Percentiles rank a stretch among this genome's conserved stretches.
Conservation (phyloP, 2,797 vertebrate species). For the Crossoptilon crossoptilon region DNA sequence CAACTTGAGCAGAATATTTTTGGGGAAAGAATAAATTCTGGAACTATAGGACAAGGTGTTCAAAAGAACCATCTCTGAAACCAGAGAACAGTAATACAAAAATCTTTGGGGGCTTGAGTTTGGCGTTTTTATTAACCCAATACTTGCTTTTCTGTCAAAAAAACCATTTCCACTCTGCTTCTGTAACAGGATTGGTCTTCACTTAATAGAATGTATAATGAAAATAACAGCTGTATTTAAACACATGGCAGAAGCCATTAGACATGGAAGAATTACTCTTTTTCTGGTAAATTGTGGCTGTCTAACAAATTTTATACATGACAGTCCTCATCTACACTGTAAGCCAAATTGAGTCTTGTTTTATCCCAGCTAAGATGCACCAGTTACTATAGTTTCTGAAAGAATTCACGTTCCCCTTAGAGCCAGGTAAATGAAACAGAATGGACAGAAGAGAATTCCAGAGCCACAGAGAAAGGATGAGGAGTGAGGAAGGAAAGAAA, state of each 20-base stretch:
- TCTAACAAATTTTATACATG: constrained; percentile 50
- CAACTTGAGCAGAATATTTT: background rate
- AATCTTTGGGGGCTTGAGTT: background rate
- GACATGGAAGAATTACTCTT: constrained; percentile 19
- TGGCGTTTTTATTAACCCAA: background rate
- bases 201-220: constrained; percentile 15
- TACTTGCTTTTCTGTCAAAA: constrained; percentile 14
- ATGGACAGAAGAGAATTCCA: background rate
- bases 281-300: constrained; percentile 35
- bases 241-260: constrained; percentile 44
- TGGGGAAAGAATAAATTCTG: background rate
- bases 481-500: background rate
- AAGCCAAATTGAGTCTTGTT: constrained; percentile 29
- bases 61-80: background rate
- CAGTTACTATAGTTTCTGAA: background rate
- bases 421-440: background rate
- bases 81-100: background rate
- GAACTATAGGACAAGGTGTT: background rate
- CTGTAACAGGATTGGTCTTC: constrained; percentile 18
- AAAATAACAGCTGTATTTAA: constrained; percentile 59
- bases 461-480: background rate
- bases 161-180: constrained; percentile 33
- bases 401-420: background rate
- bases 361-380: constrained; percentile 14
- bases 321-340: background rate